phyloP scores from a whole-genome alignment of 2,797 vertebrate species.

The Amazona finschi region DNA sequence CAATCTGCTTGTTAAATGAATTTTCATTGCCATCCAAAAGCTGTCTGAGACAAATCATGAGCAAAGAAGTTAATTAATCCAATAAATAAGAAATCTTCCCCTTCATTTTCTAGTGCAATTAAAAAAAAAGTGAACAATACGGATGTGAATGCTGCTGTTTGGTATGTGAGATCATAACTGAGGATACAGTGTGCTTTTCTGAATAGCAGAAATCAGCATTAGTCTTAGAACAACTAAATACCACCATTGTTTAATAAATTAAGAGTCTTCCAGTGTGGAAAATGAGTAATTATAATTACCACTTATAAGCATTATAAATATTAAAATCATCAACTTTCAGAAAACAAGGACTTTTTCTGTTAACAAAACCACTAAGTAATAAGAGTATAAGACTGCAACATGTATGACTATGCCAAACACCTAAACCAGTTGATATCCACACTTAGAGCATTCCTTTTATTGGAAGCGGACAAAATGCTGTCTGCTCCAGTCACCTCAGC shows the following conservation, averaged over 20 bases:
- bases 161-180: not conserved
- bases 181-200: not conserved
- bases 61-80: not conserved
- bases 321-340: not conserved
- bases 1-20: not conserved
- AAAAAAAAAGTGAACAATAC: not conserved
- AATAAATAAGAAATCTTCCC: not conserved
- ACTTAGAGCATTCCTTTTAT: rapidly evolving
- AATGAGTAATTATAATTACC: not conserved
- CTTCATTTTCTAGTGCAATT: not conserved
- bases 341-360: not conserved
- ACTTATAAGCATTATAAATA: not conserved
- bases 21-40: not conserved
- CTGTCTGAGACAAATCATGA: not conserved
- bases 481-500: not conserved
- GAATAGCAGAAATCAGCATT: not conserved
- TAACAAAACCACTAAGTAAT: rapidly evolving
- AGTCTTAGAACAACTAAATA: no score
- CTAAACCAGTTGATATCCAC: rapidly evolving
- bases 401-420: rapidly evolving
- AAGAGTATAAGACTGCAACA: rapidly evolving
- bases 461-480: rapidly evolving
- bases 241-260: not conserved
- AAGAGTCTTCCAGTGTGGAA: not conserved
- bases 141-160: not conserved